phyloP scores from a whole-genome alignment of 2,113 vertebrate species.

The Oncorhynchus keta region DNA sequence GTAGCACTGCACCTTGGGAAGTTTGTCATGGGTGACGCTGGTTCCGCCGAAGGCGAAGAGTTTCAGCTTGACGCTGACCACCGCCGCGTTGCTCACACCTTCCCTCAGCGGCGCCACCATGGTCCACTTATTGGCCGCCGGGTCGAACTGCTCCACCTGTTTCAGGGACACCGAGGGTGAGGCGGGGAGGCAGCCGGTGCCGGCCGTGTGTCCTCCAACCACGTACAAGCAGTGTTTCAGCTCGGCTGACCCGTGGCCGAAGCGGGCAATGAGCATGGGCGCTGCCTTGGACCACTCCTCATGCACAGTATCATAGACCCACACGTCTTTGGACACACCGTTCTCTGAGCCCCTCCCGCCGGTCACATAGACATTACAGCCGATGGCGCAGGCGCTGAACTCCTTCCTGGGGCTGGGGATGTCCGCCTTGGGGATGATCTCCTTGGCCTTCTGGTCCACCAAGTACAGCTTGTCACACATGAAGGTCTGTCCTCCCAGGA shows the following conservation, averaged over 20 bases:
- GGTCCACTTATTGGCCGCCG: slow-evolving; percentile 81
- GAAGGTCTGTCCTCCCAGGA: slow-evolving; percentile 82
- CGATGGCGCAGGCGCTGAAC: slow-evolving; percentile 83
- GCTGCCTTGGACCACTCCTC: slow-evolving; percentile 84
- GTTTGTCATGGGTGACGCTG: slow-evolving; percentile 80
- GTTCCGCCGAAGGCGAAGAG: slow-evolving; percentile 84
- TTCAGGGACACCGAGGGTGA: slow-evolving; percentile 83
- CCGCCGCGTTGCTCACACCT: slow-evolving; percentile 83
- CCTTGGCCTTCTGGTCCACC: slow-evolving; percentile 82
- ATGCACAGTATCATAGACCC: slow-evolving; percentile 82
- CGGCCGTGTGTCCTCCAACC: slow-evolving; percentile 82
- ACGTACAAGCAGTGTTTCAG: slow-evolving; percentile 81
- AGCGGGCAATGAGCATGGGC: slow-evolving; percentile 82
- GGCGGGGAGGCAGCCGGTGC: slow-evolving; percentile 78
- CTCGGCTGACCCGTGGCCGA: slow-evolving; percentile 83
- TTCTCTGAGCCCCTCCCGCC: slow-evolving; percentile 82
- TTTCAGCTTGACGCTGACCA: slow-evolving; percentile 82
- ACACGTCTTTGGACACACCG: slow-evolving; percentile 83
- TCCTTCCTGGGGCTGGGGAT: slow-evolving; percentile 84
- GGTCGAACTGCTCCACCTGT: slow-evolving; percentile 84
- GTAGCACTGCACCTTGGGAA: slow-evolving; percentile 84
- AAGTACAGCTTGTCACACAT: slow-evolving; percentile 84
- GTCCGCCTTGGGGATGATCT: slow-evolving; percentile 82
- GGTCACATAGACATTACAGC: slow-evolving; percentile 83
- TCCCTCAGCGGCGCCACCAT: slow-evolving; percentile 82